Evolutionary conservation across 2,113 vertebrate genomes (phyloP), one percentile per base, ranked within the genome.

Genomic region (Coracopsis vasa): DNA sequence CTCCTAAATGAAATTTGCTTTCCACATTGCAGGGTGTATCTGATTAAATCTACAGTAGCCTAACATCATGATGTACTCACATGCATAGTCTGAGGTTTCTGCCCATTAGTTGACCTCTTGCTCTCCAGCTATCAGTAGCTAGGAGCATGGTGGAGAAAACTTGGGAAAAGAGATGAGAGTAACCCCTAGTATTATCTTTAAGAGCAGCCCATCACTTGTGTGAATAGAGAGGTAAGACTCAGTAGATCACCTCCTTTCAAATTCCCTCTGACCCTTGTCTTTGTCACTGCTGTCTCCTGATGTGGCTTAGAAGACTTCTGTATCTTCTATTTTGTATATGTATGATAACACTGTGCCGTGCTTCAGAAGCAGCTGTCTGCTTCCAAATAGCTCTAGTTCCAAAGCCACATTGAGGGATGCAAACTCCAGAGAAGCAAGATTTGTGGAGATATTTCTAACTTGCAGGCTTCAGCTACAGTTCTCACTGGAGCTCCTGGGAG

Each of bases 1-100:
- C 39, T 92, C 41, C 39, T 45, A 92, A 86, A 60, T 60, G 71
- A 44, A 86, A 35, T 80, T 96, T 90, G 78, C 9, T 64, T 92
- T 81, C 35, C 27, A 42, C 6, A 5, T 72, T 88, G 33, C 31
- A 66, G 31, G 3, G 20, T 77, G 3, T 48, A 27, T 27, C 37
- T 87, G 61, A 78, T 58, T 74, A 71, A 72, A 72, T 80, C 66
- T 83, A 24, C 23, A 24, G 47, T 35, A 86, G 2, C 39, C 39
- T 48, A 42, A 17, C 8, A 69, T 35, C 39, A 31, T 31, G 44
- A n/a, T 80, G 11, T 51, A 25, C 16, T 71, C 21, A 18, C 10
- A 24, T 20, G 17, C 18, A 18, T 20, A 41, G 7, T 31, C 37
- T 80, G 86, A 71, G 61, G 11, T 39, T 47, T 80, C 28, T 84